These are phyloP conservation scores for Actinia tenebrosa DNA, from an alignment of 64 coral and sea anemone species.

Conservation along the genomic window DNA sequence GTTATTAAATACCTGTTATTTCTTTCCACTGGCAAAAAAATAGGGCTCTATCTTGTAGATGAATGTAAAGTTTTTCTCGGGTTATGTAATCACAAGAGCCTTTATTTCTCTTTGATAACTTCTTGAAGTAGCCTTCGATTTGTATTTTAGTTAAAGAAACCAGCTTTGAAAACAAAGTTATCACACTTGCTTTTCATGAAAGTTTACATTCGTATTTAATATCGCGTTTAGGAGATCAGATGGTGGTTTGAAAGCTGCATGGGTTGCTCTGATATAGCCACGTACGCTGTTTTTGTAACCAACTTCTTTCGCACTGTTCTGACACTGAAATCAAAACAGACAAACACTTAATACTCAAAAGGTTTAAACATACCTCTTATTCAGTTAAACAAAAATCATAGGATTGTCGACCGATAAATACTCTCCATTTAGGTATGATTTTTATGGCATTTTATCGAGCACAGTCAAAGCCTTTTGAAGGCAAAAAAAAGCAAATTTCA, in stretches of 20 bases:
- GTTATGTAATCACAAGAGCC: not conserved
- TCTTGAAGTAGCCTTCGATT: not conserved
- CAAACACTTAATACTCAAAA: slow-evolving; percentile 19
- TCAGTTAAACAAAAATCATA: slow-evolving; percentile 28
- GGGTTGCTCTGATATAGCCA: slow-evolving; percentile 14
- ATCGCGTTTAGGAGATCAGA: slow-evolving; percentile 37
- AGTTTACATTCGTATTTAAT: slow-evolving; percentile 41
- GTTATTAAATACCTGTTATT: slow-evolving; percentile 7
- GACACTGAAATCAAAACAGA: slow-evolving; percentile 25
- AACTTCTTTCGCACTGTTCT: slow-evolving; percentile 26
- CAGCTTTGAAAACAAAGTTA: not conserved
- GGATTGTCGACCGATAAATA: slow-evolving; percentile 29
- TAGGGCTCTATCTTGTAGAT: slow-evolving; percentile 1
- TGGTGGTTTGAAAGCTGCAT: slow-evolving; percentile 17
- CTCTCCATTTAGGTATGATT: slow-evolving; percentile 15
- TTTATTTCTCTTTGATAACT: not conserved
- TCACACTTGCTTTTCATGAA: not conserved
- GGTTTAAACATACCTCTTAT: slow-evolving; percentile 15
- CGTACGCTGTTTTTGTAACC: not conserved
- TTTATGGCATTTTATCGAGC: slow-evolving; percentile 13
- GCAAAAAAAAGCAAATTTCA: slow-evolving; percentile 18
- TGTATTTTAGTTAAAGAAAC: not conserved
- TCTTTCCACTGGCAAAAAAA: not conserved
- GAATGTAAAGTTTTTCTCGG: not conserved
- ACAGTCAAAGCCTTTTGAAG: slow-evolving; percentile 33